Base-by-base conservation (phyloP, 2,888 invertebrate genomes). In the Beris morrisii region DNA sequence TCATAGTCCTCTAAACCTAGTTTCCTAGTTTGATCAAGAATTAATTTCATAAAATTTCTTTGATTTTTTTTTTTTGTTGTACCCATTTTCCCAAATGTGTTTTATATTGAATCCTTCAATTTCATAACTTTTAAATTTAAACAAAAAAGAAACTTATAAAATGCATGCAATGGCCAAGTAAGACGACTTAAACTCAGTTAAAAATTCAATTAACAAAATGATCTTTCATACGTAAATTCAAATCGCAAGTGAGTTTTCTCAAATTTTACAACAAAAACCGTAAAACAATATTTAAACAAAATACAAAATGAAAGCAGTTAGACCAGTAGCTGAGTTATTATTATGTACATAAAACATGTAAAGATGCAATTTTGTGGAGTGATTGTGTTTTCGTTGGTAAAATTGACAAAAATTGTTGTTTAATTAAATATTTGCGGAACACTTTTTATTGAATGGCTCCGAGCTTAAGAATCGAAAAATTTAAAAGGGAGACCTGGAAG, bases 1-100 rank as follows among this genome's bases (percentile, higher is more conserved):
- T 22, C 22, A 22, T 22, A 7, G 38, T 38, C 38, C 38, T 9
- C 9, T 1, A 38, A 38, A 9, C 38, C 38, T 9, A 7, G 3
- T 5, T 9, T 38, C 38, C 38, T 38, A 38, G 9, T 9, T 38
- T 3, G 38, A 3, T 38, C 9, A 38, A 38, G 38, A 38, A 38
- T 38, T 38, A 38, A 38, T 38, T 38, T 38, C 38, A 69, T 31
- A 70, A 72, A 66, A 66, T 67, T 70, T 69, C 71, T 65, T 68
- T 59, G 72, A 70, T 76, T 70, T 73, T 71, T 73, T 68, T 72
- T 69, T 71, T 73, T 70, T 69, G n/a, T n/a, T 70, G 64, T 70
- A 13, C 48, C 9, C 22, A 52, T 22, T 52, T n/a, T 52, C 22
- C 15, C 52, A 11, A 28, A 52, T 52, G 6, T 52, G 11, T 22